Percentiles rank a stretch among this genome's conserved stretches.
Evolutionary conservation across 2,888 invertebrate species (phyloP).

Genomic region (Diaprepes abbreviatus): DNA sequence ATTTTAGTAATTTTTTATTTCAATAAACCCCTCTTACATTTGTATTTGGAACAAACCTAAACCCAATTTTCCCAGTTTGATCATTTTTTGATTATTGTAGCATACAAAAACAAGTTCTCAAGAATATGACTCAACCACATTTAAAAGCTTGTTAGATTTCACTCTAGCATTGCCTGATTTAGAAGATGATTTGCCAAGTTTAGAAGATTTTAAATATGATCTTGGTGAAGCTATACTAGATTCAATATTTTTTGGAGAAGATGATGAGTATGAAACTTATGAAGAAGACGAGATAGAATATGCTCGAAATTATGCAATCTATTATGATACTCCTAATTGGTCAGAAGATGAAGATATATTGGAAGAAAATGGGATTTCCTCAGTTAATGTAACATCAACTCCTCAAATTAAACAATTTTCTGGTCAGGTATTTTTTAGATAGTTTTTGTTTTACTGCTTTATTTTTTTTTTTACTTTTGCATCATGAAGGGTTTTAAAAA

Average conservation of each 20-base stretch:
- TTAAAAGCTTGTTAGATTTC: background rate
- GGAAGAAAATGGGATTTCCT: background rate
- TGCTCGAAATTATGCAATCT: background rate
- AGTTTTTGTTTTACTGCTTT: constrained; percentile 12
- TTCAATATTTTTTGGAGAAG: background rate
- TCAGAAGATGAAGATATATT: background rate
- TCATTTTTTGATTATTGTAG: constrained; percentile 14
- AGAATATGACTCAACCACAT: background rate
- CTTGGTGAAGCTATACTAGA: constrained; percentile 7
- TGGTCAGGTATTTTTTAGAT: constrained; percentile 5
- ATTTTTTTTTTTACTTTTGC: background rate
- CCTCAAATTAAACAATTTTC: background rate
- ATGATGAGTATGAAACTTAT: background rate
- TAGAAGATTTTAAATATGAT: constrained; percentile 5
- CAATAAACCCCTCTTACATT: background rate
- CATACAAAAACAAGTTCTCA: background rate
- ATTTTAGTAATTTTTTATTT: background rate
- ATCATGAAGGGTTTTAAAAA: background rate
- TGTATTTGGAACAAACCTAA: background rate
- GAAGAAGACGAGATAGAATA: background rate
- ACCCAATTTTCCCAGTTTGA: constrained; percentile 1
- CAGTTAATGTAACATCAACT: background rate
- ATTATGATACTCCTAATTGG: background rate
- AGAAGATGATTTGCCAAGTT: background rate
- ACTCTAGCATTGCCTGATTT: background rate